Evolutionary conservation across 2,797 vertebrate species (phyloP), one percentile per base, ranked within the genome.

Genomic region (Tapera naevia): DNA sequence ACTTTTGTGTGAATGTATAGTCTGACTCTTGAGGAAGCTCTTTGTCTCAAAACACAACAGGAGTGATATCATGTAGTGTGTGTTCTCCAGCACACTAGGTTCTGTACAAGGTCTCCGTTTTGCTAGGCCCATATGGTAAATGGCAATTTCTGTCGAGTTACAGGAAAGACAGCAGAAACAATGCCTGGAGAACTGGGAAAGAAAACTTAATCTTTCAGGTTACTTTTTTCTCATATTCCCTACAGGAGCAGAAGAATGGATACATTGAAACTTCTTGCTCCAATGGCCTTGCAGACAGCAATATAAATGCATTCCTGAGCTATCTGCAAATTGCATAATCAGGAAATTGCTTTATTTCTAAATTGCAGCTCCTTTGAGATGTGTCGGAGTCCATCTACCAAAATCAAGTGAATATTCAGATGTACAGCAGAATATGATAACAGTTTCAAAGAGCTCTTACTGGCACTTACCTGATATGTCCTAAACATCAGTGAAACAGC

Each of bases 341-440:
- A 58, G 19, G 51, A 72, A 71, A 66, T 74, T 0, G 0, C 23
- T 89, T 80, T 65, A 33, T 80, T 86, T 83, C 50, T 88, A 43
- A 94, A 70, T 78, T 88, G 14, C 41, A 89, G 9, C 6, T 95
- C 43, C 86, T 80, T 69, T 46, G 80, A 69, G 13, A 80, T 9
- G 6, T 91, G 50, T 57, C 22, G 39, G 66, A 60, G 41, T 75
- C 48, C 56, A 82, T 58, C 51, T 25, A 64, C 65, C 33, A 74
- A 56, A 61, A 81, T 27, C 21, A 53, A 74, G 46, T 33, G 5
- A 69, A 14, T 51, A 51, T 81, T 88, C 58, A 75, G 30, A 43
- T 32, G 7, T 21, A 22, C 21, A 39, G 56, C 37, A 89, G 22
- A 8, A 15, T 71, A 46, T 58, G 37, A 32, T 50, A 82, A 18